Evolutionary conservation across 2,797 vertebrate species (phyloP).

Genomic region (Rhinella marina): DNA sequence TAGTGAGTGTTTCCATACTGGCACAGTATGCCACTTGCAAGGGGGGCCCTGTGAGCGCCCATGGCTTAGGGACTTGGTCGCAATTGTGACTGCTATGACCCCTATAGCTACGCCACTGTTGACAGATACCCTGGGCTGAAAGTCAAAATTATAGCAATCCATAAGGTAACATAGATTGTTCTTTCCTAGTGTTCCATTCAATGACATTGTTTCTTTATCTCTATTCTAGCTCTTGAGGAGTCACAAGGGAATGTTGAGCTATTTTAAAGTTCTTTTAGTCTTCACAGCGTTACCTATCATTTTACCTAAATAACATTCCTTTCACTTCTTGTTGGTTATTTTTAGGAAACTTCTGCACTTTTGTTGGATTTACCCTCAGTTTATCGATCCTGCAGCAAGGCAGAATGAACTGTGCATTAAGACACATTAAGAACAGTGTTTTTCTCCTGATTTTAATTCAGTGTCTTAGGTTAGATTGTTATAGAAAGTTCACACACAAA

Average conservation of each 20-base stretch:
- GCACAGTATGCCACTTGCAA: no score
- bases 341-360: background rate
- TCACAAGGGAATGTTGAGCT: conserved; percentile 19
- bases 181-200: background rate
- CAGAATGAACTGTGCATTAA: background rate
- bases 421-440: background rate
- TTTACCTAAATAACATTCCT: conserved; percentile 17
- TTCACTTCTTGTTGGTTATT: conserved; percentile 33
- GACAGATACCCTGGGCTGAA: background rate
- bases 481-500: background rate
- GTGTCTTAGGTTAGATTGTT: background rate
- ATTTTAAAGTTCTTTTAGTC: conserved; percentile 29
- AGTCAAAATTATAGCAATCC: background rate
- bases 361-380: background rate
- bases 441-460: background rate
- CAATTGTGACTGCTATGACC: no score
- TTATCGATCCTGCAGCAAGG: conserved; percentile 4
- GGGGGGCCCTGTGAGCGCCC: no score
- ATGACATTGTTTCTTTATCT: conserved; percentile 6
- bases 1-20: no score
- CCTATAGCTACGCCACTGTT: no score
- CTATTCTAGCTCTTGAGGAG: conserved; percentile 1
- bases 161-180: background rate
- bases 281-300: conserved; percentile 6
- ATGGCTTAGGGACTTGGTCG: background rate